Percentiles rank a stretch among this genome's conserved stretches.
Evolutionary conservation across 1,140 invertebrate genomes (phyloP).

Genomic region (Zaprionus kolodkinae): DNA sequence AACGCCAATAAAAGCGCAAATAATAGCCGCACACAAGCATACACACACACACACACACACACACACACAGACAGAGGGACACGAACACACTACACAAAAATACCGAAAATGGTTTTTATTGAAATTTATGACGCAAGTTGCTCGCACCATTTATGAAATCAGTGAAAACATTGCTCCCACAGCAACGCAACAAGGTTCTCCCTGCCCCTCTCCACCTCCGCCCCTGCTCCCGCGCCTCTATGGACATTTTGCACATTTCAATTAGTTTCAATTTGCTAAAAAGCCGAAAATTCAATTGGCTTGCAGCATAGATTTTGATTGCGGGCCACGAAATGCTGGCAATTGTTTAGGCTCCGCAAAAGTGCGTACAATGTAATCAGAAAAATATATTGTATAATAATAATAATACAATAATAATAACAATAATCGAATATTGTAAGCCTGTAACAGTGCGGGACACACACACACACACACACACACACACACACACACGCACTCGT

Average conservation of each 20-base stretch:
- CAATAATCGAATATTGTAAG: constrained; percentile 73
- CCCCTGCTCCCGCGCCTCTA: neutral
- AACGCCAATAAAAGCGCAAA: constrained; percentile 59
- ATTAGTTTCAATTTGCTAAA: constrained; percentile 79
- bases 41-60: constrained; percentile 1
- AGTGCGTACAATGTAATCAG: constrained; percentile 4
- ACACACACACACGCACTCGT: neutral
- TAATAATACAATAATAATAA: constrained; percentile 41
- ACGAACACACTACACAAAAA: constrained; percentile 36
- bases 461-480: neutral
- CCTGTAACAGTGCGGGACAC: constrained; percentile 8
- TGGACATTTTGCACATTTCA: constrained; percentile 61
- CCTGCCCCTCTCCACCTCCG: constrained; percentile 1
- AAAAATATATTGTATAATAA: neutral
- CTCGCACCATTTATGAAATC: constrained; percentile 38
- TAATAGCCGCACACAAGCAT: constrained; percentile 18
- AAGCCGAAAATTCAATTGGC: constrained; percentile 52
- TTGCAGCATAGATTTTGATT: constrained; percentile 68
- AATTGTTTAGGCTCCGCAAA: constrained; percentile 50
- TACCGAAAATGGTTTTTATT: constrained; percentile 69
- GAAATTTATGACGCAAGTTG: constrained; percentile 72
- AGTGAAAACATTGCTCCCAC: constrained; percentile 28
- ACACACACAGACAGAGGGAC: constrained; percentile 15
- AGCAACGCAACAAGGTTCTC: neutral
- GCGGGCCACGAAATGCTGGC: constrained; percentile 36